These are phyloP conservation scores for Euphonia xanthogaster DNA, from an alignment of 2,797 vertebrate genomes.

Conservation along the genomic window DNA sequence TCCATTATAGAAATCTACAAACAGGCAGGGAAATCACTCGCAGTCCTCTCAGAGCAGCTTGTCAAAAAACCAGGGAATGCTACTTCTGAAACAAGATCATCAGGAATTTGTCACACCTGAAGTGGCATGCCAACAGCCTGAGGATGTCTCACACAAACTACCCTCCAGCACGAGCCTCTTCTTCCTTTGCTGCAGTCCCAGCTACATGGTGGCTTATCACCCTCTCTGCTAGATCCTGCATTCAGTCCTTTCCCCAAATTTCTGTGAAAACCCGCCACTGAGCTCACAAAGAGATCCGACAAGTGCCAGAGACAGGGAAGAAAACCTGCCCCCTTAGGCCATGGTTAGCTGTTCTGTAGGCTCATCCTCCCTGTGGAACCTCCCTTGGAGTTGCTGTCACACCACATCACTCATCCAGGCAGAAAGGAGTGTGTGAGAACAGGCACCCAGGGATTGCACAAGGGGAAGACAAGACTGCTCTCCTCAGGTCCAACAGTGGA, in stretches of 20 bases:
- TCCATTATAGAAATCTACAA: background rate
- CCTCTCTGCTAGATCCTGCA: rapidly evolving
- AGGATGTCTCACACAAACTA: background rate
- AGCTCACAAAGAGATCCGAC: background rate
- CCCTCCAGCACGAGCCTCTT: background rate
- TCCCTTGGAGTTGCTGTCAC: background rate
- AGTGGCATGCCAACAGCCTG: background rate
- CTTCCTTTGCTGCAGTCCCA: background rate
- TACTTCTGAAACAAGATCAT: background rate
- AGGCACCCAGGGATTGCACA: rapidly evolving
- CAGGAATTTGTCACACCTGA: background rate
- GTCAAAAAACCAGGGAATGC: background rate
- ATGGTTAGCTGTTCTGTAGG: background rate
- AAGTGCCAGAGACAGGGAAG: background rate
- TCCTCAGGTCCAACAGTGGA: background rate
- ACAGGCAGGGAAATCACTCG: background rate
- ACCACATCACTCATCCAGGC: background rate
- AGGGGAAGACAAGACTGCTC: background rate
- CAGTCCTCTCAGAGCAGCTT: background rate
- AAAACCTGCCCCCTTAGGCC: background rate
- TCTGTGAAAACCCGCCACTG: background rate
- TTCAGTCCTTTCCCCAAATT: background rate
- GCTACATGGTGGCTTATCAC: rapidly evolving
- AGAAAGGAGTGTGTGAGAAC: rapidly evolving
- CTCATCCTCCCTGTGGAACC: background rate